These are phyloP conservation scores for Donacobius atricapilla DNA, from an alignment of 2,113 vertebrate species.

Conservation along the genomic window DNA sequence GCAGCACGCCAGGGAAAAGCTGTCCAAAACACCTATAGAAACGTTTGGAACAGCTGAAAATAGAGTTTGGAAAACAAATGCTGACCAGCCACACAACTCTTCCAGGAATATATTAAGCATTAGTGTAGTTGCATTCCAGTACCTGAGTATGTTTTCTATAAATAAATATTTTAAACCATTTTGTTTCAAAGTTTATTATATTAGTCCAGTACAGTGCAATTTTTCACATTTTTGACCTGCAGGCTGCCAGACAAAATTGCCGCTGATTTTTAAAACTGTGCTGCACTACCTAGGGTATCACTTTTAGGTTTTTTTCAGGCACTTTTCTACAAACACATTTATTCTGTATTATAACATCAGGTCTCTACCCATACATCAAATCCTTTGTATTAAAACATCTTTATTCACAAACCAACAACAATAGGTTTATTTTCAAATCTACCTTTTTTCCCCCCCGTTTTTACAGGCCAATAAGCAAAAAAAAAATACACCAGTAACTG, in stretches of 20 bases:
- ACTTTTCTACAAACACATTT: neutral
- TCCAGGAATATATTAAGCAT: neutral
- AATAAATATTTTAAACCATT: slow-evolving; percentile 18
- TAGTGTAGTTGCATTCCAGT: neutral
- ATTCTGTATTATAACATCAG: neutral
- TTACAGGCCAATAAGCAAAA: neutral
- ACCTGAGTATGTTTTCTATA: neutral
- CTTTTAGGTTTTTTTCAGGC: neutral
- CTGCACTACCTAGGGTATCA: neutral
- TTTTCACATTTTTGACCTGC: neutral
- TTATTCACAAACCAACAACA: neutral
- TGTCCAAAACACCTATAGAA: neutral
- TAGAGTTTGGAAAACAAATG: neutral
- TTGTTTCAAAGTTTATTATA: neutral
- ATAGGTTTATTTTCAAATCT: neutral
- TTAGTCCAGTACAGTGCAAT: neutral
- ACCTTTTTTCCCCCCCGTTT: fast-evolving
- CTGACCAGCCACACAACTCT: neutral
- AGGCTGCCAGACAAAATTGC: neutral
- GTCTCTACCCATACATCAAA: neutral
- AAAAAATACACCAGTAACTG: neutral
- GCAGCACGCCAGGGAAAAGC: neutral
- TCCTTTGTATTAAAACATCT: neutral
- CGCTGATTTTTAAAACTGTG: neutral
- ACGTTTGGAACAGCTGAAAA: neutral